Evolutionary conservation across 2,113 vertebrate species (phyloP), one percentile per base, ranked within the genome.

Genomic region (Lampris incognitus): DNA sequence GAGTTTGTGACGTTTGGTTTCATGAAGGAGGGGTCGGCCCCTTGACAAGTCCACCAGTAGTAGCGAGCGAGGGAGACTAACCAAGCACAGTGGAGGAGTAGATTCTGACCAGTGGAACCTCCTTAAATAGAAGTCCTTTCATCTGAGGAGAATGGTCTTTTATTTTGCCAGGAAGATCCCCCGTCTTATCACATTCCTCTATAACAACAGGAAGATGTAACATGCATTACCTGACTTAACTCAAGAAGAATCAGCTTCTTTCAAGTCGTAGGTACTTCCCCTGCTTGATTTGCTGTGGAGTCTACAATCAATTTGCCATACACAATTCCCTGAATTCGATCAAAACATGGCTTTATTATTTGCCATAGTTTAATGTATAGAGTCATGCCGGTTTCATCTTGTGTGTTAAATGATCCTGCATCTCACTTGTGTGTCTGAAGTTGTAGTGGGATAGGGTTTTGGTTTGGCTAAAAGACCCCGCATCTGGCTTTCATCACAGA

Each of bases 401-500:
- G 7, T 46, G 44, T 46, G 44, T 46, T 46, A 2, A 7, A 46
- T 46, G 2, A 46, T 4, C 44, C 4, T 46, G 4, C 44, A 46
- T 46, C 4, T 46, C 44, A 46, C 44, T 5, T 46, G 44, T 46
- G 44, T 5, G 7, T 46, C 7, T 46, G 44, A 46, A 46, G 44
- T 46, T 4, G 38, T 39, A 9, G 8, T 37, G 39, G 6, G 60
- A 46, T 36, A 40, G 50, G 49, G 11, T 3, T 56, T 56, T 65
- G 55, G 41, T 56, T 56, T 65, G 55, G 41, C 44, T 54, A 1
- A 50, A 54, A 72, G 48, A 50, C 4, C 51, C 58, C 9, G 5
- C 65, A 69, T 76, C 59, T 80, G 68, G 41, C 1, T 60, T 52
- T 24, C 2, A 54, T 80, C 62, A 41, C 10, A 37, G 63, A 37